Evolutionary conservation across 2,888 invertebrate genomes (phyloP), one percentile per base, ranked within the genome.

Genomic region (Plutella xylostella): DNA sequence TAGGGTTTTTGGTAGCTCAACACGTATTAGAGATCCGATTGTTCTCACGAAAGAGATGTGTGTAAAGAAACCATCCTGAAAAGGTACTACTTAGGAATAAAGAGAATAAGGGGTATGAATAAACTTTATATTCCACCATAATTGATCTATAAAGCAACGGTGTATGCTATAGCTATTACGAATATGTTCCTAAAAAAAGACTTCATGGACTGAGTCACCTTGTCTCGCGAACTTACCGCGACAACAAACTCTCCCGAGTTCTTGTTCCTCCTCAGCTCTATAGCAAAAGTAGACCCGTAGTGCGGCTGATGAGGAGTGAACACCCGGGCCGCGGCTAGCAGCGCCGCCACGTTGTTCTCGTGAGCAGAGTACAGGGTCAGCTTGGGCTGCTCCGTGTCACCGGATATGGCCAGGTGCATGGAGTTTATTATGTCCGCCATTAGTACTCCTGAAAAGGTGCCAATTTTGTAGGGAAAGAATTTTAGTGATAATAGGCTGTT

Each of bases 261-360:
- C 3, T 44, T 48, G 25, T 60, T 53, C 52, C 61, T 63, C 45
- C 86, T 77, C 5, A 88, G 65, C 58, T 89, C 88, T 37, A 88
- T 35, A 3, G 87, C 67, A 45, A 87, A 73, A 0, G 86, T 79
- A 19, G 88, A 64, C 0, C 87, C 85, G 54, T 87, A 89, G 12
- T 72, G 76, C 0, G 89, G 89, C 48, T 88, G 82, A 45, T 87
- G 87, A 0, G 85, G 74, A 45, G 82, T 63, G 57, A 80, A 90
- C 1, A 87, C 80, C 11, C 75, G 71, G 0, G 87, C 70, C 2
- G 87, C 85, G 1, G 79, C 72, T 58, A 90, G 74, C n/a, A 89
- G 51, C 0, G 83, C 83, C 1, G 87, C 86, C 1, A 90, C 80
- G 30, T 89, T 89, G 43, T 88, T 87, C 61, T 90, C 90, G 60